Percentiles rank a stretch among this genome's conserved stretches.
Conservation (phyloP, 2,797 vertebrate genomes). For the Microctenopoma stevenorrisi region DNA sequence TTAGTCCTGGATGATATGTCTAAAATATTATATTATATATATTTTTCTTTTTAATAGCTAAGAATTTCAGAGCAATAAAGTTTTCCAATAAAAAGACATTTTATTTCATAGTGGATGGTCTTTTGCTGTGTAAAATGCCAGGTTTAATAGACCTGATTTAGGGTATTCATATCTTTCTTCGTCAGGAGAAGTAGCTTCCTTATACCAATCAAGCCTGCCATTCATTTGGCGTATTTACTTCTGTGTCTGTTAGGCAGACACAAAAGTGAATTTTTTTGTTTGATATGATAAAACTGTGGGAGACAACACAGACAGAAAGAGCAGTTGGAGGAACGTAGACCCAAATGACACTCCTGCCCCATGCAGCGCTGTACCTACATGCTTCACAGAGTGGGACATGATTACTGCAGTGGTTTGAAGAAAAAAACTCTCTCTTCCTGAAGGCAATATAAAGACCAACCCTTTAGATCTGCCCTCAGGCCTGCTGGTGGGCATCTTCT, state of each 20-base stretch:
- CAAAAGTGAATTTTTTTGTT: not conserved
- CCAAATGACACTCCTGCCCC: slow-evolving; percentile 12
- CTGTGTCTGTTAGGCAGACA: not conserved
- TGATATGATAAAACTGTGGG: not conserved
- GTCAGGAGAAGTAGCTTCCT: not conserved
- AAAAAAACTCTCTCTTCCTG: slow-evolving; percentile 33
- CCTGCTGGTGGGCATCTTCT: slow-evolving; percentile 74
- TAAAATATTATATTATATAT: slow-evolving; percentile 61
- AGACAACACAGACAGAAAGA: slow-evolving; percentile 15
- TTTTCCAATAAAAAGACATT: slow-evolving; percentile 60
- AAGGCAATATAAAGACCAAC: slow-evolving; percentile 63
- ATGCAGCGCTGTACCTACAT: slow-evolving; percentile 40
- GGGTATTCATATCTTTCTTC: not conserved
- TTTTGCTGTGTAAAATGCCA: slow-evolving; percentile 2
- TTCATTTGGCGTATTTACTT: not conserved
- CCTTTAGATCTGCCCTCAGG: slow-evolving; percentile 75
- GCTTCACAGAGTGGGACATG: slow-evolving; percentile 51
- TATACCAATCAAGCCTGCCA: not conserved
- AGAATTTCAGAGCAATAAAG: slow-evolving; percentile 36
- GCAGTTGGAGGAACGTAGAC: slow-evolving; percentile 6
- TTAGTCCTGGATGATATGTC: slow-evolving; percentile 50
- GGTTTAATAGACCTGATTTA: not conserved
- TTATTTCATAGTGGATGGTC: slow-evolving; percentile 49
- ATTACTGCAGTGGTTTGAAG: slow-evolving; percentile 36
- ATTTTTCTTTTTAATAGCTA: slow-evolving; percentile 49